Percentiles rank a stretch among this genome's conserved stretches.
These are phyloP conservation scores for Sylvilagus bachmani DNA, from an alignment of 2,113 vertebrate species.

Conservation along the genomic window DNA sequence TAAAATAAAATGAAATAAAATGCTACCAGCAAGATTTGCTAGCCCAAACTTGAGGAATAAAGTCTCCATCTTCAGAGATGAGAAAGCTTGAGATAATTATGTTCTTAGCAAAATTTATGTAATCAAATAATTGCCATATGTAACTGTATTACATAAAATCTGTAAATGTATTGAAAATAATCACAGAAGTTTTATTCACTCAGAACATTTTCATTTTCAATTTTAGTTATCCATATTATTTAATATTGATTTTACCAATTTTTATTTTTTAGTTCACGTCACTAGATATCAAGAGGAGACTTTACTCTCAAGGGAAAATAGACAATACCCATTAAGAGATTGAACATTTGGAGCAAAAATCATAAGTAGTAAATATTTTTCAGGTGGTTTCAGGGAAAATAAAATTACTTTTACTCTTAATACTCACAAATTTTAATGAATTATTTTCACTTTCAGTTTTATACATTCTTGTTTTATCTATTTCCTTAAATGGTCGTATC, in stretches of 20 bases:
- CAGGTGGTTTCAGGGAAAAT: background rate
- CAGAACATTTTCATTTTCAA: conserved; percentile 19
- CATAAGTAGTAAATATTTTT: background rate
- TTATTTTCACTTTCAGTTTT: background rate
- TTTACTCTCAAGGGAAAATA: conserved; percentile 17
- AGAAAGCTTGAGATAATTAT: conserved; percentile 40
- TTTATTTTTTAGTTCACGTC: conserved; percentile 12
- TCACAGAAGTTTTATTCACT: background rate
- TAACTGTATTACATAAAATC: conserved; percentile 67
- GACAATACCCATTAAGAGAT: background rate
- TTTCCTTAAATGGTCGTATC: background rate
- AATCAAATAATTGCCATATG: conserved; percentile 63
- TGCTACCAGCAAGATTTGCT: background rate
- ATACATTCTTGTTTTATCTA: background rate
- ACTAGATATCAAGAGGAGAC: background rate
- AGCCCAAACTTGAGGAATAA: background rate
- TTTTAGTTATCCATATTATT: conserved; percentile 7
- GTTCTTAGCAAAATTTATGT: conserved; percentile 57
- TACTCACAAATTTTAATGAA: background rate
- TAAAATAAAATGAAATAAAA: background rate
- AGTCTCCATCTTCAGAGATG: background rate
- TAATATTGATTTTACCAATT: conserved; percentile 16
- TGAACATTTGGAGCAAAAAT: conserved; percentile 11
- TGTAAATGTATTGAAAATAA: conserved; percentile 23
- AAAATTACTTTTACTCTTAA: background rate